Evolutionary conservation across 2,113 vertebrate species (phyloP), one percentile per base, ranked within the genome.

Genomic region (Bucco capensis): DNA sequence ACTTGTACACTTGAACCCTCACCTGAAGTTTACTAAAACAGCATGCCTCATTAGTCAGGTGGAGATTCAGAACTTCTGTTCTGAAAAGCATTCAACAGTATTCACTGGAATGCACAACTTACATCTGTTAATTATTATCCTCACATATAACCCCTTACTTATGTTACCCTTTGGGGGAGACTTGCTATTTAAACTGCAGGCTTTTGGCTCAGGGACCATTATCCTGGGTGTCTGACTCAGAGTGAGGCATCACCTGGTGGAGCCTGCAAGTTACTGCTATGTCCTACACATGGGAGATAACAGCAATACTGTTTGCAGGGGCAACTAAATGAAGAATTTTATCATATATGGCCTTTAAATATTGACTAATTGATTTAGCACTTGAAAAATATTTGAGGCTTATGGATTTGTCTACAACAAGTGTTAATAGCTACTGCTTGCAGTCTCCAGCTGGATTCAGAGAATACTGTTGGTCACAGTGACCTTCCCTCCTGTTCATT

Each of bases 401-500:
- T 81, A 72, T 80, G 83, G 60, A 60, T 79, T 88, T 89, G 56
- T 67, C 82, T 92, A 22, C 40, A 83, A 33, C 80, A 95, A 60
- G 61, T 83, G 75, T 76, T 76, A 83, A 60, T 44, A 88, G 38
- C 19, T 88, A 67, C 51, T 88, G 60, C 5, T 33, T 91, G 65
- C 42, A 67, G 44, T 78, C 51, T 86, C 92, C 82, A 92, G 69
- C 76, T 94, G 85, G 69, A 81, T 77, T 77, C 1, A 2, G 51
- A 72, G 83, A 86, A 64, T 8, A 4, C 35, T 93, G 42, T 54
- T 89, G 85, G 88, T 77, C 69, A 77, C 56, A 74, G 40, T 64
- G 85, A 92, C 69, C 65, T 95, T 89, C 60, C 83, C 69, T 87
- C 90, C 51, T 89, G 60, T 86, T 93, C 33, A 69, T 79, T 94